Base-by-base conservation (phyloP, 2,888 invertebrate genomes). In the Callinectes sapidus region DNA sequence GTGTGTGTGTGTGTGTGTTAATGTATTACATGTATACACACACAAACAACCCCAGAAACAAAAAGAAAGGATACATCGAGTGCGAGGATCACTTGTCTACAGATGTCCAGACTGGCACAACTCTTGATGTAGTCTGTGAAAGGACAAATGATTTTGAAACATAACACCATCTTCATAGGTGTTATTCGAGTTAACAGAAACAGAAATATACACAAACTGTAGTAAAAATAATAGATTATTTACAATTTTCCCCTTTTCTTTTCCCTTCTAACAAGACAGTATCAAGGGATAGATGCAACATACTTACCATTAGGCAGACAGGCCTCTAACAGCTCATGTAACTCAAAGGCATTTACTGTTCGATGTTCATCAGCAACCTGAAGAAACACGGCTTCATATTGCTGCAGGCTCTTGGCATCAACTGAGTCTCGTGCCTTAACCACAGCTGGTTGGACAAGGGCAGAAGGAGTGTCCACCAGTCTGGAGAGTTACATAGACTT, bases 71-170 rank as follows among this genome's bases (percentile, higher is more conserved):
- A 94, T 94, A 96, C 94, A 87, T 98, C 98, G 96, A 98, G 97
- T 13, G 98, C 97, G 1, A 98, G 96, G 35, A 98, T 97, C 14
- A 98, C 98, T 96, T 98, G 98, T 93, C 98, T 96, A 95, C 98
- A 98, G 1, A 98, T 98, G 96, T 98, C 98, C 95, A 98, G 97
- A 28, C 98, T 98, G 0, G 98, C 98, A 95, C 98, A 98, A 95
- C 98, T 98, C 95, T 98, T 98, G 95, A 98, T 98, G 95, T 98
- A 98, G 96, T 98, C 98, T 97, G 71, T 71, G 95, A 23, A 96
- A 96, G 71, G 92, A 87, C 66, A 87, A 10, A 85, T 23, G 35
- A 23, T 1, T 10, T 39, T 28, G 55, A 13, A 35, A 18, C 42
- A 42, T n/a, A 14, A 77, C 42, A 42, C 16, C 6, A 81, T 16